Evolutionary conservation across 2,888 invertebrate genomes (phyloP).

Genomic region (Cantharis rustica): DNA sequence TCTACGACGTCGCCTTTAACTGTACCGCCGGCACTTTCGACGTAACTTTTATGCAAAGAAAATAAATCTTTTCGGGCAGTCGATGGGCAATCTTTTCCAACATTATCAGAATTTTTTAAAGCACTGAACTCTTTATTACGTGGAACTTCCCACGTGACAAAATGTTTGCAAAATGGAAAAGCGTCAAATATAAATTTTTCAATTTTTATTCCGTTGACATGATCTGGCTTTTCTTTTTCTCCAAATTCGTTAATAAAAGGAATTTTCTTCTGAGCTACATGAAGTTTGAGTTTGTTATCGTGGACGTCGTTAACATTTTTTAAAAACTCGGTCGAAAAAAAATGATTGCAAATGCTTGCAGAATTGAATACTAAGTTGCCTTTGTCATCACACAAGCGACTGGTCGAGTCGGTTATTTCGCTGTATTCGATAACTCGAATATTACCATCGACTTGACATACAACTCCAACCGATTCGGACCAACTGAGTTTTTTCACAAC

Average conservation of each 20-base stretch:
- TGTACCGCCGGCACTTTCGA: constrained; percentile 80
- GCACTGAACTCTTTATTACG: constrained; percentile 96
- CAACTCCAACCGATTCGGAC: constrained; percentile 93
- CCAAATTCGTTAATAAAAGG: constrained; percentile 78
- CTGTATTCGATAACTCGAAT: constrained; percentile 97
- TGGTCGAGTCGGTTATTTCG: constrained; percentile 87
- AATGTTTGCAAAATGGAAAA: constrained; percentile 88
- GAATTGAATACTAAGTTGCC: constrained; percentile 89
- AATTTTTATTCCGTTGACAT: constrained; percentile 95
- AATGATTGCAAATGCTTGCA: constrained; percentile 98
- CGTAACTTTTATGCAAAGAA: constrained; percentile 76
- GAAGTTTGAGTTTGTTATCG: constrained; percentile 80
- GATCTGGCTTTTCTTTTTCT: constrained; percentile 72
- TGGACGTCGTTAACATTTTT: constrained; percentile 70
- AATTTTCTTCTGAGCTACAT: constrained; percentile 97
- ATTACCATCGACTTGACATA: constrained; percentile 88
- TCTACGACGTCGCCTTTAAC: constrained; percentile 76
- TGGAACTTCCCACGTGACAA: constrained; percentile 90
- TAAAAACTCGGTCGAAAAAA: constrained; percentile 88
- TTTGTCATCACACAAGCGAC: constrained; percentile 75
- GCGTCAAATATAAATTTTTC: constrained; percentile 99
- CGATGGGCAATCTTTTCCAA: constrained; percentile 87
- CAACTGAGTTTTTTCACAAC: constrained; percentile 92
- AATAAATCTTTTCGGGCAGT: constrained; percentile 82
- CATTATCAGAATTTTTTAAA: constrained; percentile 89